Evolutionary conservation across 1,140 invertebrate species (phyloP), one percentile per base, ranked within the genome.

Genomic region (Drosophila tsacasi): DNA sequence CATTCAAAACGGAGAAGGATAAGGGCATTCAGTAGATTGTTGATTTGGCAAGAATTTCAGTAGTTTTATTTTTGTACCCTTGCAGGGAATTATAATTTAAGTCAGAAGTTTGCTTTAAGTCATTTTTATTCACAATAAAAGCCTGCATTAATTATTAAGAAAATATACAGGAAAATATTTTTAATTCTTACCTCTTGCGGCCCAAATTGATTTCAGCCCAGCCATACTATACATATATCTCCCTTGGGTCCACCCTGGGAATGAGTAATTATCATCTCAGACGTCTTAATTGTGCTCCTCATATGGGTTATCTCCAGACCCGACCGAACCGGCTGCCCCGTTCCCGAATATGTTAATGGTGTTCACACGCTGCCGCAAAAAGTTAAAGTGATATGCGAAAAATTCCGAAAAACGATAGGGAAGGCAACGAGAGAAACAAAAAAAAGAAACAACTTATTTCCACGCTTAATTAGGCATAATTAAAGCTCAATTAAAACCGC

Each of bases 401-500:
- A 55, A 30, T 30, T n/a, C 23, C 27, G 27, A 50, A 74, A 63
- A 30, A 40, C 19, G 21, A 67, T n/a, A 30, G 50, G 15, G 6
- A 30, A 63, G 25, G 60, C 21, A 19, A 50, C 9, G 5, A 7
- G 23, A 8, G 17, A 54, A 19, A 40, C 17, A 39, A n/a, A n/a
- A 25, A 47, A 44, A 40, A 62, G 27, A 19, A 47, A 47, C 49
- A 83, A 83, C 52, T 66, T 83, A 66, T 73, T 79, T 79, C 77
- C 74, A 81, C 65, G 81, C 84, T 78, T 87, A 87, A 87, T 87
- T 87, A 87, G 82, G 69, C 77, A 76, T 84, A 82, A 87, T 87
- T 87, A 87, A 87, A 87, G 79, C 80, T 89, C 84, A 87, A 87
- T 87, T 87, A 89, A 89, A 87, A 71, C 21, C 52, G 69, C 65